Base-by-base conservation (phyloP, 2,113 vertebrate genomes). In the Electrona antarctica region DNA sequence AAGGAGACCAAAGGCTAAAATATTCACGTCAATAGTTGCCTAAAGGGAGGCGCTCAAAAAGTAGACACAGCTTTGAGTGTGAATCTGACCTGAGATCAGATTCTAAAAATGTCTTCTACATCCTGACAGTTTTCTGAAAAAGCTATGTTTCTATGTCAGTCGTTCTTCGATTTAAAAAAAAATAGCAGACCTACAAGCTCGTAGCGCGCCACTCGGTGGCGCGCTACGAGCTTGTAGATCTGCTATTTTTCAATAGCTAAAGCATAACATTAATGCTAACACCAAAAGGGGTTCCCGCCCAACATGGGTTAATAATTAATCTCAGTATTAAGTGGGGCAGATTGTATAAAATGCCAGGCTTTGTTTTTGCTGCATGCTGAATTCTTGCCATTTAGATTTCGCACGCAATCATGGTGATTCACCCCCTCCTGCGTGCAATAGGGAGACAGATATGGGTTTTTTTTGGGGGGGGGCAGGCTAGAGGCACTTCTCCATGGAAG, bases 361-460 rank as follows among this genome's bases (percentile, higher is more conserved):
- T 61, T 7, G 59, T 61, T 60, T 61, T 61, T 7, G 41, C 45
- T 60, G 58, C 28, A 60, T 33, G 59, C 12, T 46, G 60, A 46
- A 54, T 47, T 61, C n/a, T 6, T 14, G 41, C 33, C 60, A 45
- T 61, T 54, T 54, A 54, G 51, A 54, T 54, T 54, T 41, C 3
- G 13, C 13, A 54, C 51, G 59, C 33, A 54, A 12, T 63, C 8
- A 49, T 28, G 9, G 45, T 46, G 63, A 54, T 49, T 67, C 46
- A 1, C 4, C 56, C 41, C 58, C 56, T 28, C 21, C 11, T 21
- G 60, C 29, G 8, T 21, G 60, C 29, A 72, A 64, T 62, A 50
- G 61, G 13, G 12, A 72, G 52, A 51, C 29, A 12, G 45, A 63
- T 51, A 21, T 46, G 73, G 55, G 50, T n/a, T n/a, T n/a, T n/a